These are phyloP conservation scores for Rhincodon typus DNA, from an alignment of 2,797 vertebrate genomes.

Conservation along the genomic window DNA sequence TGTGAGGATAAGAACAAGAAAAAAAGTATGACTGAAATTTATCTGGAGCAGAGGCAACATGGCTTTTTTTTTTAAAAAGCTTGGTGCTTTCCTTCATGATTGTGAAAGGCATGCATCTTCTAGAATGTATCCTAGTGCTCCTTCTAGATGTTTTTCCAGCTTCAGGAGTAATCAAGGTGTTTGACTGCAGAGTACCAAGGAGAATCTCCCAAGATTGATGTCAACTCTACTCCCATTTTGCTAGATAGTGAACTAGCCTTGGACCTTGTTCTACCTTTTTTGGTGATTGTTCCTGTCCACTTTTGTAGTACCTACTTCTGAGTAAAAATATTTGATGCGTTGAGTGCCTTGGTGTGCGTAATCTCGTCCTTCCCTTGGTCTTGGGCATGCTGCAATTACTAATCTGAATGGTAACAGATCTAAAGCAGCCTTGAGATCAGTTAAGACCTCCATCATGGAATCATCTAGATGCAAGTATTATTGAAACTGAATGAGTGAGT, in stretches of 20 bases:
- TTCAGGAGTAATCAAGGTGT: background rate
- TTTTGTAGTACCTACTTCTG: background rate
- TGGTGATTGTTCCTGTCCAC: background rate
- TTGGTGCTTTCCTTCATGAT: background rate
- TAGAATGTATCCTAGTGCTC: background rate
- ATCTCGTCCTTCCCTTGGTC: no score
- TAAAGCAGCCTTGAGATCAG: no score
- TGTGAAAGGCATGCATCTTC: background rate
- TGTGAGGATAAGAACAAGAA: background rate
- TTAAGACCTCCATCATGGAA: no score
- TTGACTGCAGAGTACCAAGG: background rate
- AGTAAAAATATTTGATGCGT: background rate
- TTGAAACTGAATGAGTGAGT: no score
- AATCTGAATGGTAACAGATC: no score
- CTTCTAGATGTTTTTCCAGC: background rate
- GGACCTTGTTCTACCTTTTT: background rate
- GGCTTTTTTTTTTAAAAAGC: background rate
- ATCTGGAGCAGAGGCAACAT: background rate
- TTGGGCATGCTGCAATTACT: no score
- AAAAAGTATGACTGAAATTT: background rate
- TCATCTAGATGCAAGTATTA: no score
- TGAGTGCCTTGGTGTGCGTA: background rate
- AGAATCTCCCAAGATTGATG: background rate
- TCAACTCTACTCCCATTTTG: background rate
- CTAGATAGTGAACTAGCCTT: background rate